phyloP scores from a whole-genome alignment of 1,140 invertebrate species.

The Platyscapa corneri region DNA sequence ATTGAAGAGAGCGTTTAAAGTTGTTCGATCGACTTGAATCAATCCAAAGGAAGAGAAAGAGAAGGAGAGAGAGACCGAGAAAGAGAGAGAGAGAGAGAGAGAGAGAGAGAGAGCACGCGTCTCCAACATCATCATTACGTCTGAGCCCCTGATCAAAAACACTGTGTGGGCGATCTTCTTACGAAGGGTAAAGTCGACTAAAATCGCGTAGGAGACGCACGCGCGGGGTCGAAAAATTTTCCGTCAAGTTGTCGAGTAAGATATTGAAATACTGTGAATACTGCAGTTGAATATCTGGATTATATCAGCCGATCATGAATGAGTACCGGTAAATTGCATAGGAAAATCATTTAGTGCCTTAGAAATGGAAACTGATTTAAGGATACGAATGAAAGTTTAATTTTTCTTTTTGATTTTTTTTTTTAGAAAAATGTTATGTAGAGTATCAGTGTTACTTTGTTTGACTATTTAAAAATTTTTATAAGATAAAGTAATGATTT shows the following conservation, averaged over 20 bases:
- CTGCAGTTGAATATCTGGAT: slow-evolving; percentile 27
- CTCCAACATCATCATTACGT: slow-evolving; percentile 9
- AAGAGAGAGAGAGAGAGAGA: not conserved
- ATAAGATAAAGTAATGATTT: no score
- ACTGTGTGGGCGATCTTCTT: slow-evolving; percentile 1
- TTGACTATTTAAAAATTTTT: not conserved
- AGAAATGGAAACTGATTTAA: not conserved
- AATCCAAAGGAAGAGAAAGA: not conserved
- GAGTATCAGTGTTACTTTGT: not conserved
- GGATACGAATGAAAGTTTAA: not conserved
- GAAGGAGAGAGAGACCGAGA: slow-evolving; percentile 5
- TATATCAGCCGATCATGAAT: not conserved
- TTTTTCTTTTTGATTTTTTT: not conserved
- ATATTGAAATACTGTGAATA: slow-evolving; percentile 3
- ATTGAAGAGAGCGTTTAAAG: slow-evolving; percentile 8
- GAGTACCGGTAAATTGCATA: not conserved
- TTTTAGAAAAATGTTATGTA: not conserved
- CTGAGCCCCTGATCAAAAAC: not conserved
- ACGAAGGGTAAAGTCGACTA: not conserved
- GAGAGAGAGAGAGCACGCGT: not conserved
- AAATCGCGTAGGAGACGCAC: not conserved
- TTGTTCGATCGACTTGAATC: not conserved
- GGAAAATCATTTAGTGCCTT: not conserved
- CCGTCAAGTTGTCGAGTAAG: not conserved
- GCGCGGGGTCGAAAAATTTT: slow-evolving; percentile 15